These are phyloP conservation scores for Okamejei kenojei DNA, from an alignment of 2,797 vertebrate genomes.

Conservation along the genomic window DNA sequence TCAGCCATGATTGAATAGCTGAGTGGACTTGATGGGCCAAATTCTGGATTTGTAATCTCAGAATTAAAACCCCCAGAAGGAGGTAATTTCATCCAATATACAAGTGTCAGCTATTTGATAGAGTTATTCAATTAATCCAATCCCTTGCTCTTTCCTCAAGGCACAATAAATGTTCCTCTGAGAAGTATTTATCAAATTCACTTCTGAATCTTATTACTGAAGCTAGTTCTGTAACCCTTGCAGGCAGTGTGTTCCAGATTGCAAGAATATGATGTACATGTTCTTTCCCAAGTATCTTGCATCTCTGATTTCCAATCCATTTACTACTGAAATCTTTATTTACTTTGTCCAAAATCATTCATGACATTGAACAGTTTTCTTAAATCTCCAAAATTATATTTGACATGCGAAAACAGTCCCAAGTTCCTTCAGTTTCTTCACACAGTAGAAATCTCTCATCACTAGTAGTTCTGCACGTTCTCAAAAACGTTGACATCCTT, in stretches of 20 bases:
- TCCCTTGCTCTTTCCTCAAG: background rate
- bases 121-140: background rate
- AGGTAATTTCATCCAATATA: background rate
- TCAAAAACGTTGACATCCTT: background rate
- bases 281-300: too few relatives aligned
- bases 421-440: background rate
- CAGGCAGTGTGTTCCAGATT: background rate
- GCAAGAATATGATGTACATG: background rate
- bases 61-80: background rate
- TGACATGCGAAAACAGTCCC: background rate
- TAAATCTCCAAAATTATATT: too few relatives aligned
- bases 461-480: background rate
- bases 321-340: background rate
- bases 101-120: background rate
- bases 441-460: background rate
- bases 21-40: too few relatives aligned
- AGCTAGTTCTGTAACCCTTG: background rate
- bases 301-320: background rate
- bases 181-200: background rate
- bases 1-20: too few relatives aligned
- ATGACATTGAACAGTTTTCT: background rate
- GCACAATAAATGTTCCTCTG: background rate
- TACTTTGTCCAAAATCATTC: background rate
- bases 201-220: background rate
- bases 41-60: background rate